Percentiles rank a stretch among this genome's conserved stretches.
Conservation (phyloP, 2,797 vertebrate species). For the Botia almorhae region DNA sequence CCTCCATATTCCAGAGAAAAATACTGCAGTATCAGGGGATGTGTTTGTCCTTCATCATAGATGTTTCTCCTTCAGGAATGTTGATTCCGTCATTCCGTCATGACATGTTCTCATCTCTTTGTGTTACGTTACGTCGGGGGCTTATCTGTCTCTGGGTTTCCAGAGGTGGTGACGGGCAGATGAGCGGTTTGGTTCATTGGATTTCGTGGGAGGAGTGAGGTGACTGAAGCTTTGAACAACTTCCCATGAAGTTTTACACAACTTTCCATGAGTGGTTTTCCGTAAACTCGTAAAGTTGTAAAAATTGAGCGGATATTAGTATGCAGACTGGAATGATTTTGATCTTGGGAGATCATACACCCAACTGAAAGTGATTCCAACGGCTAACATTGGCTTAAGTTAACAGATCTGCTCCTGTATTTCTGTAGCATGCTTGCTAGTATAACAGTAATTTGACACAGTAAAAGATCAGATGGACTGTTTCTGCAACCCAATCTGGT, state of each 20-base stretch:
- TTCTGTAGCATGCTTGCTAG: no score
- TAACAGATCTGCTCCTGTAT: no score
- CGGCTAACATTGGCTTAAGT: no score
- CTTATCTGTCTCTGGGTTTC: neutral
- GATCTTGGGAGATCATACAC: no score
- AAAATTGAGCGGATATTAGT: neutral
- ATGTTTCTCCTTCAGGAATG: neutral
- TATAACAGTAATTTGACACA: no score
- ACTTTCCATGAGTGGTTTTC: neutral
- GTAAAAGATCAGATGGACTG: no score
- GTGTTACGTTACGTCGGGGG: neutral
- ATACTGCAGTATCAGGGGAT: neutral
- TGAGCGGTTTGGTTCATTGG: conserved; percentile 10
- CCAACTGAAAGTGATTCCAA: no score
- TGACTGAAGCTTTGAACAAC: neutral
- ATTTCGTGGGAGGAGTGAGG: neutral
- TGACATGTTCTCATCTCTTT: conserved; percentile 20
- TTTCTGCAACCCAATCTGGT: no score
- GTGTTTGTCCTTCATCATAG: conserved; percentile 7
- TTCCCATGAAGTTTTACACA: neutral
- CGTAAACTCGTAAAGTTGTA: neutral
- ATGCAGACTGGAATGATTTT: no score
- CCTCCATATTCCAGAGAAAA: neutral
- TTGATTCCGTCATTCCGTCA: conserved; percentile 10
- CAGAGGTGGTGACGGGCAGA: conserved; percentile 1